A percentile compares a stretch with the other conserved stretches of the same genome.
Conservation (phyloP, 1,140 invertebrate genomes). For the Drosophila rufa region DNA sequence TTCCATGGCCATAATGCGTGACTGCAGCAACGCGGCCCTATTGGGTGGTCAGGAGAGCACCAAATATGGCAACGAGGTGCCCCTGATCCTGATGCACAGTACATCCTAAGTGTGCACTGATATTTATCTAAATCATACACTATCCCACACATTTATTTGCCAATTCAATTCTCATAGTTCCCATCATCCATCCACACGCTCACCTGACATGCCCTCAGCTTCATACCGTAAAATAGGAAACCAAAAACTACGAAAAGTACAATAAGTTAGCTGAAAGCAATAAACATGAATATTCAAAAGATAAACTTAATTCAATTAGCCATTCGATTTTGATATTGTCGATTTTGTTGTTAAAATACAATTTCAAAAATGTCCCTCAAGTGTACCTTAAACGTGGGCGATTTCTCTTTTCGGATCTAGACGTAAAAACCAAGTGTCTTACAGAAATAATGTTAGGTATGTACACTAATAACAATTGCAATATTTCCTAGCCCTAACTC, state of each 20-base stretch:
- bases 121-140: slow-evolving; percentile 35
- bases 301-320: not conserved
- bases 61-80: slow-evolving; percentile 71
- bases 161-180: slow-evolving; percentile 17
- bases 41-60: slow-evolving; percentile 54
- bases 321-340: slow-evolving; percentile 1
- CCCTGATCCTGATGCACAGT: slow-evolving; percentile 74
- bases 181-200: slow-evolving; percentile 27
- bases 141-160: not conserved
- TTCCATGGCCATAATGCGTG: slow-evolving; percentile 82
- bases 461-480: slow-evolving; percentile 40
- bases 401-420: not conserved
- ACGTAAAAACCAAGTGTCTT: slow-evolving; percentile 12
- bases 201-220: slow-evolving; percentile 17
- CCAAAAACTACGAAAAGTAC: slow-evolving; percentile 42
- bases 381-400: too few relatives aligned
- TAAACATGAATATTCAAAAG: slow-evolving; percentile 30
- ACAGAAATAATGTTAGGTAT: not conserved
- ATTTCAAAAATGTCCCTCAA: not conserved
- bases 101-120: slow-evolving; percentile 49
- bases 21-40: slow-evolving; percentile 60
- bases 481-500: slow-evolving; percentile 12
- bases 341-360: slow-evolving; percentile 6
- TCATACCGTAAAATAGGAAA: slow-evolving; percentile 42
- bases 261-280: slow-evolving; percentile 50